phyloP scores from a whole-genome alignment of 2,888 invertebrate species.

The Himalopsyche anomala region DNA sequence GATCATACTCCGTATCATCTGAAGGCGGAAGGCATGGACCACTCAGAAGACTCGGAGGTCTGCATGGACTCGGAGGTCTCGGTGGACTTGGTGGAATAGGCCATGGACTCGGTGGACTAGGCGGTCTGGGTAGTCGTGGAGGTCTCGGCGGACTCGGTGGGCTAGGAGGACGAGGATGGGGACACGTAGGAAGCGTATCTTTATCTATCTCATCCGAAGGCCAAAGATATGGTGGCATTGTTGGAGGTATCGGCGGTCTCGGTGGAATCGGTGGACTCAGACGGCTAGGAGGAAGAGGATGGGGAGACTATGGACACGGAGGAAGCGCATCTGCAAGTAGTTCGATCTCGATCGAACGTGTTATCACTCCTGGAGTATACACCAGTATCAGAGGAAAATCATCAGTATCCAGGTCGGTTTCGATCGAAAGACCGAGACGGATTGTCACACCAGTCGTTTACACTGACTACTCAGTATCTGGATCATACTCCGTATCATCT shows the following conservation, averaged over 20 bases:
- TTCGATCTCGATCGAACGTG: slow-evolving; percentile 7
- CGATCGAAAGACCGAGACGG: slow-evolving; percentile 8
- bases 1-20: not conserved
- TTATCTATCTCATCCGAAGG: no score
- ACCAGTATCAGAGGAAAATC: no score
- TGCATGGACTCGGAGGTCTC: not conserved
- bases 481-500: slow-evolving; percentile 42
- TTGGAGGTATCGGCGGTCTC: not conserved
- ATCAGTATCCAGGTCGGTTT: no score
- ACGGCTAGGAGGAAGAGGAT: slow-evolving; percentile 16
- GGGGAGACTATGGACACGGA: no score
- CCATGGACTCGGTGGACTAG: not conserved
- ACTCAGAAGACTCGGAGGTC: not conserved
- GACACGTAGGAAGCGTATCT: slow-evolving; percentile 19
- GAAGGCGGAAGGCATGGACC: not conserved
- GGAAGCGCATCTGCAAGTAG: not conserved
- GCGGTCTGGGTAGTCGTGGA: slow-evolving; percentile 19
- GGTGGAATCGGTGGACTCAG: slow-evolving; percentile 30
- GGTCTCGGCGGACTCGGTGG: not conserved
- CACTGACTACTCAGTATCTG: slow-evolving; percentile 27
- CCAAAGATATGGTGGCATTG: not conserved
- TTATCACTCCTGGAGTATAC: no score
- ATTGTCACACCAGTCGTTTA: slow-evolving; percentile 46
- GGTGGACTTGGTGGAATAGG: slow-evolving; percentile 17
- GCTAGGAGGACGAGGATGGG: slow-evolving; percentile 46